Conservation (phyloP, 2,113 vertebrate species). For the Bos indicus region DNA sequence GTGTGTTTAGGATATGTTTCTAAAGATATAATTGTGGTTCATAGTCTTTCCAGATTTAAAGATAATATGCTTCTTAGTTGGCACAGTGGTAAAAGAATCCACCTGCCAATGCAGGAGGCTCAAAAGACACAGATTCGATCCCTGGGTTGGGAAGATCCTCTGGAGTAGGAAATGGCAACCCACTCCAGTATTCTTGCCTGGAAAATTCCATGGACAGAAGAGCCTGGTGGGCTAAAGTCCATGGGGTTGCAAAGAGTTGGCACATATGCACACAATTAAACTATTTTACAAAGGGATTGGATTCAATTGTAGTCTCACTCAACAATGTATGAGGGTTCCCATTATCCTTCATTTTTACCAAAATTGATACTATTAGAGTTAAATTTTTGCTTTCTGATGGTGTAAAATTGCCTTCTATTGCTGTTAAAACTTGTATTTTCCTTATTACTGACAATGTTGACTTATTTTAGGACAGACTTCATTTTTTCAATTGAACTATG, state of each 20-base stretch:
- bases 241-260: background rate
- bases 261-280: background rate
- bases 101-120: background rate
- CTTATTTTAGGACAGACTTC: background rate
- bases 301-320: background rate
- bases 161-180: background rate
- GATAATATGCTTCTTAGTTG: background rate
- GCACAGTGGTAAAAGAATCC: background rate
- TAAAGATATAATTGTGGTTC: background rate
- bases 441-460: background rate
- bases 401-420: background rate
- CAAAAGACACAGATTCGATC: background rate
- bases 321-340: background rate
- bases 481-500: background rate
- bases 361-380: background rate
- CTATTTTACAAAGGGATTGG: background rate
- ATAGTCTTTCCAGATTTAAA: background rate
- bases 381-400: background rate
- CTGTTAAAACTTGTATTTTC: background rate
- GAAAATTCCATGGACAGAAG: background rate
- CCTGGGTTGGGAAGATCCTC: background rate
- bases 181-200: background rate
- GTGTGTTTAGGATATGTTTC: background rate
- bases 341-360: background rate
- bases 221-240: background rate